A percentile compares a stretch with the other conserved stretches of the same genome.
These are phyloP conservation scores for Lagria hirta DNA, from an alignment of 2,888 invertebrate genomes.

Conservation along the genomic window DNA sequence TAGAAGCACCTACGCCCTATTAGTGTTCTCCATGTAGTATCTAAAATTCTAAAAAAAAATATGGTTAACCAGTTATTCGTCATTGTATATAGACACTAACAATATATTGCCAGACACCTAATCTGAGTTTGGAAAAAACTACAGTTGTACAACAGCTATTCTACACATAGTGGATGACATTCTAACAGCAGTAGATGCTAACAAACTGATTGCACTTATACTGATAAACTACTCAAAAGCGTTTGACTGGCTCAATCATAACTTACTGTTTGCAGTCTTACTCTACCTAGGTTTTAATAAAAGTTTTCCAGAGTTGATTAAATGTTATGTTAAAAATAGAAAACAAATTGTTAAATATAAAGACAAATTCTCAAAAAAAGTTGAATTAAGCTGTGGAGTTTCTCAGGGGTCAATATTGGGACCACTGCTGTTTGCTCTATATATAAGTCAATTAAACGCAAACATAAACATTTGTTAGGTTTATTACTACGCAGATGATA, in stretches of 20 bases:
- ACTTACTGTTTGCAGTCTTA: too few species aligned
- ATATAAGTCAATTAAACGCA: too few species aligned
- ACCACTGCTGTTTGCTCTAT: neutral
- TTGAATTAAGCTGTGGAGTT: neutral
- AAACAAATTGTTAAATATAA: too few species aligned
- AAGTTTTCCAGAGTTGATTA: too few species aligned
- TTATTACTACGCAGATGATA: slow-evolving; percentile 5
- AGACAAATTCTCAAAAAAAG: too few species aligned
- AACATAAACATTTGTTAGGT: too few species aligned
- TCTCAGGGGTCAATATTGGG: slow-evolving; percentile 2
- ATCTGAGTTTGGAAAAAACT: too few species aligned
- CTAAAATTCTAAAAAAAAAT: slow-evolving; percentile 1
- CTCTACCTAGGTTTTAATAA: too few species aligned
- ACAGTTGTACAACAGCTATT: too few species aligned
- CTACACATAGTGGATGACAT: too few species aligned
- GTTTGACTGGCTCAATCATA: slow-evolving; percentile 1
- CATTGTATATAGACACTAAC: neutral
- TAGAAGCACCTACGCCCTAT: slow-evolving; percentile 3
- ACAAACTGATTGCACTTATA: neutral
- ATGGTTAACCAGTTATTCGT: neutral
- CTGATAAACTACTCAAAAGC: slow-evolving; percentile 3
- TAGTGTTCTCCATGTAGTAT: slow-evolving; percentile 2
- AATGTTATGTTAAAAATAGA: too few species aligned
- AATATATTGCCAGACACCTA: neutral
- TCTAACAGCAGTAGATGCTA: too few species aligned